Evolutionary conservation across 2,797 vertebrate genomes (phyloP), one percentile per base, ranked within the genome.

Genomic region (Atherinosoma microstoma): DNA sequence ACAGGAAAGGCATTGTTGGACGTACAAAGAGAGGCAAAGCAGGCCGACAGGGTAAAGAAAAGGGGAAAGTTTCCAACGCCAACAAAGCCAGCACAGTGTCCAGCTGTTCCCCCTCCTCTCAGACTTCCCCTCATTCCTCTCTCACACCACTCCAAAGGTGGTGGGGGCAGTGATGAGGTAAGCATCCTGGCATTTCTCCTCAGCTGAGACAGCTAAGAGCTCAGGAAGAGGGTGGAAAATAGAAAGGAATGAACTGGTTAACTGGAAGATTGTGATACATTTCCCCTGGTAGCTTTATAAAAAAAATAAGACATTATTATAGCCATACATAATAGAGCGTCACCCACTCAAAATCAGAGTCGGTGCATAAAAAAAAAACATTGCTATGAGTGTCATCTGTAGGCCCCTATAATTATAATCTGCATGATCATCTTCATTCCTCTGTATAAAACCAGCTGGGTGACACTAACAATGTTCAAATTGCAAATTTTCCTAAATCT

Each of bases 121-220:
- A 77, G 49, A 79, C 80, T 73, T 73, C 82, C 75, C 67, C 61
- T 69, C 69, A 69, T 70, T 76, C 78, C 80, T 75, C 79, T 71
- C 83, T 74, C 64, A 66, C 73, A 84, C 67, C 51, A 68, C 74
- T 86, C 65, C 58, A 83, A 76, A 83, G 58, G 58, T 80, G 81
- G 88, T 82, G 92, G 88, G 79, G 73, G 87, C 82, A 85, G 89
- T 0, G 90, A 91, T 93, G 85, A 91, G 61, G 89, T 92, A 87
- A 93, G 80, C 77, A 83, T 84, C 76, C 74, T 90, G 89, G 91
- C 84, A 93, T 91, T 87, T 87, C 67, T 75, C 79, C 81, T 91
- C 82, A 90, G 90, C 88, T 87, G 80, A 87, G 77, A 81, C 58
- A 76, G 73, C 67, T 47, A 66, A 66, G 69, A 70, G 64, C 73